Percentiles rank a stretch among this genome's conserved stretches.
phyloP scores from a whole-genome alignment of 1,140 invertebrate genomes.

The Drosophila tristis region DNA sequence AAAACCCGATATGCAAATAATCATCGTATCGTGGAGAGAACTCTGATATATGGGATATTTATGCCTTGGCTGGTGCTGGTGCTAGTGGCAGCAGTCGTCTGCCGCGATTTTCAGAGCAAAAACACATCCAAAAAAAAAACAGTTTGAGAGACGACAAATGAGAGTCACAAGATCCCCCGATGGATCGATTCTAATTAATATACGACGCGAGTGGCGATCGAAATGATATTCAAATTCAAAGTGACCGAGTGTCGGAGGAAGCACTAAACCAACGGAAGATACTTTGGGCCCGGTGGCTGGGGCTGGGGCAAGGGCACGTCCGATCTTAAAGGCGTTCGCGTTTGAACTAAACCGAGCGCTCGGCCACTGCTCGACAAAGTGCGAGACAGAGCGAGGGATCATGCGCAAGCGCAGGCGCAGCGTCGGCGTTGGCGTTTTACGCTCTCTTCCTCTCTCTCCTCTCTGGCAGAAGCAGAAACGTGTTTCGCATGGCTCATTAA shows the following conservation, averaged over 20 bases:
- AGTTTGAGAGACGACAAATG: slow-evolving; percentile 36
- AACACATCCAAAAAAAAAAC: slow-evolving; percentile 29
- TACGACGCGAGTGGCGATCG: slow-evolving; percentile 16
- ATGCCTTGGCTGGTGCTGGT: slow-evolving; percentile 20
- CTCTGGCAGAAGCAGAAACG: slow-evolving; percentile 41
- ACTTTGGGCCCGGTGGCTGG: not conserved
- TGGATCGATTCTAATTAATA: slow-evolving; percentile 31
- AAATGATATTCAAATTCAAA: slow-evolving; percentile 59
- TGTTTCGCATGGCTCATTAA: slow-evolving; percentile 62
- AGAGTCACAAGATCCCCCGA: slow-evolving; percentile 54
- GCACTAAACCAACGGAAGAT: slow-evolving; percentile 41
- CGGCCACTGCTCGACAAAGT: slow-evolving; percentile 30
- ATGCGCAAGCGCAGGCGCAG: slow-evolving; percentile 27
- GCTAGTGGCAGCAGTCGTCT: not conserved
- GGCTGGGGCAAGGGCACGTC: slow-evolving; percentile 48
- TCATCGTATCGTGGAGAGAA: slow-evolving; percentile 84
- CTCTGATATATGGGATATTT: slow-evolving; percentile 33
- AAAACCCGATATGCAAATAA: slow-evolving; percentile 88
- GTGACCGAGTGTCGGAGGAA: slow-evolving; percentile 52
- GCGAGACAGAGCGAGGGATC: slow-evolving; percentile 29
- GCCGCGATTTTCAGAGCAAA: not conserved
- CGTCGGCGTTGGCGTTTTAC: slow-evolving; percentile 26
- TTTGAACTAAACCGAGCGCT: slow-evolving; percentile 76
- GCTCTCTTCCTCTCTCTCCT: slow-evolving; percentile 9
- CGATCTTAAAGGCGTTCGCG: slow-evolving; percentile 63